Percentiles rank a stretch among this genome's conserved stretches.
Evolutionary conservation across 2,797 vertebrate genomes (phyloP).

Genomic region (Pantherophis alleghaniensis): DNA sequence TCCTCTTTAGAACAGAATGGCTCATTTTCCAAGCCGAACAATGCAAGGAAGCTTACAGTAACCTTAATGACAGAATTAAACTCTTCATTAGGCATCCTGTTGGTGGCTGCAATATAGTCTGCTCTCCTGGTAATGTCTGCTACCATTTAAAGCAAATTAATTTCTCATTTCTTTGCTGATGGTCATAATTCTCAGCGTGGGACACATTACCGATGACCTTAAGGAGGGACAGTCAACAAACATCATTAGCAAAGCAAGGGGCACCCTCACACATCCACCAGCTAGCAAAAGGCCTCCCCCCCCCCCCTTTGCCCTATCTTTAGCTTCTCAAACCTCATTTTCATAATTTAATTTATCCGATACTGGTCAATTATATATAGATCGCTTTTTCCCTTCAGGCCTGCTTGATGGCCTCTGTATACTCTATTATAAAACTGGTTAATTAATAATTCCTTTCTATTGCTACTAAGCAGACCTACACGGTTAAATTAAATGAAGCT

Average conservation of each 20-base stretch:
- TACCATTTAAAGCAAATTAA: conserved; percentile 77
- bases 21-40: neutral
- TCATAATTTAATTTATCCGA: conserved; percentile 57
- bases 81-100: conserved; percentile 66
- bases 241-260: conserved; percentile 52
- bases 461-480: conserved; percentile 58
- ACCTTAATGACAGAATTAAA: conserved; percentile 55
- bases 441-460: conserved; percentile 65
- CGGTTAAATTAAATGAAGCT: conserved; percentile 39
- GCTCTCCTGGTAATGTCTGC: conserved; percentile 64
- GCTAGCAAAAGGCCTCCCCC: neutral
- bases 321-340: conserved; percentile 55
- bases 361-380: conserved; percentile 54
- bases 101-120: conserved; percentile 51
- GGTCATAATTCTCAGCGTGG: conserved; percentile 71
- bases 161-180: conserved; percentile 73
- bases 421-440: conserved; percentile 59
- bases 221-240: conserved; percentile 64
- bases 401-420: conserved; percentile 47
- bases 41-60: conserved; percentile 12
- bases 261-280: neutral
- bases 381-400: conserved; percentile 44
- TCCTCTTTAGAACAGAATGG: neutral
- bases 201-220: conserved; percentile 68
- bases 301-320: conserved; percentile 21